A percentile compares a stretch with the other conserved stretches of the same genome.
These are phyloP conservation scores for Riparia riparia DNA, from an alignment of 2,113 vertebrate species.

Conservation along the genomic window DNA sequence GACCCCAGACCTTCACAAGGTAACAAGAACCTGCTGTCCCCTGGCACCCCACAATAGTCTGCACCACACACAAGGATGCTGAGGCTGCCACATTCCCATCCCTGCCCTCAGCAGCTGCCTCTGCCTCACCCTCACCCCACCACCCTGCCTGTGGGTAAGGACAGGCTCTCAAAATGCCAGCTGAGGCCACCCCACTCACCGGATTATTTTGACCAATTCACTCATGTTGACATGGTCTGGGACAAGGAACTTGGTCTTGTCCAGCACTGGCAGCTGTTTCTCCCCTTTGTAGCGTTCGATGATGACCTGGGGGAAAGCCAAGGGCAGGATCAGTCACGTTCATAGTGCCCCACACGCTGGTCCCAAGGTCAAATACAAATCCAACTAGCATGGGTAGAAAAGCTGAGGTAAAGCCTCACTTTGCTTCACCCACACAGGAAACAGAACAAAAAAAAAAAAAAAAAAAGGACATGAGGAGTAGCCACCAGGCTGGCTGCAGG, in stretches of 20 bases:
- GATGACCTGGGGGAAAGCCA: conserved; percentile 85
- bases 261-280: conserved; percentile 95
- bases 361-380: not conserved
- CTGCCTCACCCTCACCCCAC: not conserved
- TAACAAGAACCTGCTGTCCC: not conserved
- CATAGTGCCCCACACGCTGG: not conserved
- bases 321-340: not conserved
- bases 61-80: not conserved
- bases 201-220: conserved; percentile 98
- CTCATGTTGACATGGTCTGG: conserved; percentile 99
- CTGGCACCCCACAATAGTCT: too few species aligned
- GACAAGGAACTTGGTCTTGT: conserved; percentile 99
- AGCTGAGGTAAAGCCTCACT: not conserved
- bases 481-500: not conserved
- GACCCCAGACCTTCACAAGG: not conserved
- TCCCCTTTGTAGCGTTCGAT: conserved; percentile 98
- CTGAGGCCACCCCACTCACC: conserved; percentile 75
- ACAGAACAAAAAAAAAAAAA: not conserved
- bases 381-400: not conserved
- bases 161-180: not conserved
- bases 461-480: not conserved
- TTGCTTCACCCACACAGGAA: not conserved
- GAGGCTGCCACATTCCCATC: not conserved
- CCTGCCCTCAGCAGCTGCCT: not conserved
- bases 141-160: not conserved